Base-by-base conservation (phyloP, 2,797 vertebrate species). In the Sebastes ruberrimus region DNA sequence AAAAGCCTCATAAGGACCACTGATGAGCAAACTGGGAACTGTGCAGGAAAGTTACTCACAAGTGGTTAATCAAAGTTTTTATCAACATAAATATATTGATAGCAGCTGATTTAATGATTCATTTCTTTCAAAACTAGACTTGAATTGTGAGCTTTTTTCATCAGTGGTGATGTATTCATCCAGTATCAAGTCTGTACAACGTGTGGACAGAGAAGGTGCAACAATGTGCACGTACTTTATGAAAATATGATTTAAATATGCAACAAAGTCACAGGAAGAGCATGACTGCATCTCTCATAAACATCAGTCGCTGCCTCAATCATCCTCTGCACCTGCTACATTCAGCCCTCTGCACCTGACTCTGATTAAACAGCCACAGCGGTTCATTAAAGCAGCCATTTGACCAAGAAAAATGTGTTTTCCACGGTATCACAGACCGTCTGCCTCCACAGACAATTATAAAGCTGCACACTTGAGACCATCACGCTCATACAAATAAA, bases 291-390 rank as follows among this genome's bases (percentile, higher is more conserved):
- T 63, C 25, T 28, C 56, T 59, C 14, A n/a, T n/a, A 33, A 57
- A 38, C 42, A 32, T 71, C 38, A 14, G 18, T 22, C 5, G 5
- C 63, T 3, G 53, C 75, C 49, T 78, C 55, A 22, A 42, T 59
- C 69, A 63, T 80, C 74, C 53, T n/a, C n/a, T 5, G 38, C 86
- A 83, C 82, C 73, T 82, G 82, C 65, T 67, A 55, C 69, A 63
- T 80, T 82, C 69, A 55, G 53, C n/a, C 38, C 9, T 6, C 60
- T 67, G 79, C 82, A 63, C 78, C 76, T 57, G 76, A 68, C 78
- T 60, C 57, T 63, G 73, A 75, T 80, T 68, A 80, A 71, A 74
- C 25, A 59, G 68, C 53, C 55, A 0, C 55, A 60, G 61, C 38
- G 3, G 69, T 23, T 83, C 60, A 67, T 81, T 78, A 66, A 71